Percentiles rank a stretch among this genome's conserved stretches.
Evolutionary conservation across 2,113 vertebrate genomes (phyloP).

Genomic region (Malaclemys terrapin): DNA sequence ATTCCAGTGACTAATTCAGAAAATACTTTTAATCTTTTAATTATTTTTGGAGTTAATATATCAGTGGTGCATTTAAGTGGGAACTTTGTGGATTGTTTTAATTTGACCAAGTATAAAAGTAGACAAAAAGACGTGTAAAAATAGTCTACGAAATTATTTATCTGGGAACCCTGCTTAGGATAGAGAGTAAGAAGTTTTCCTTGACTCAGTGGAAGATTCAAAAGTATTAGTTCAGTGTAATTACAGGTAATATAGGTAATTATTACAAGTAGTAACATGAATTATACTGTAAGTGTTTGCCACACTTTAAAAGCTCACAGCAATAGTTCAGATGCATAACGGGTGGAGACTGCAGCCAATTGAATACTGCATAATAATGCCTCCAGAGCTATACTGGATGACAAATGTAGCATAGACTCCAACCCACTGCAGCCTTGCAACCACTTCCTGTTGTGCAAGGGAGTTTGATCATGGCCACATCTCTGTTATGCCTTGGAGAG

Average conservation of each 20-base stretch:
- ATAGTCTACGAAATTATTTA: neutral
- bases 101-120: neutral
- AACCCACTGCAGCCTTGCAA: neutral
- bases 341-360: neutral
- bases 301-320: neutral
- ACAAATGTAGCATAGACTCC: neutral
- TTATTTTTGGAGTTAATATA: neutral
- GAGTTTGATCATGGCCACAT: neutral
- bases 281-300: neutral
- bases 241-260: neutral
- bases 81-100: neutral
- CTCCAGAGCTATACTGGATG: neutral
- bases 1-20: neutral
- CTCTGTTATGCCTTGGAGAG: neutral
- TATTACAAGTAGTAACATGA: neutral
- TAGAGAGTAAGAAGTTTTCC: neutral
- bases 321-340: neutral
- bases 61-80: neutral
- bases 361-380: neutral
- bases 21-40: neutral
- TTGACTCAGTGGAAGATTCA: neutral
- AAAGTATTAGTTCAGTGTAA: neutral
- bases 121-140: neutral
- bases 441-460: neutral
- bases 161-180: neutral